These are phyloP conservation scores for Aurelia sp. DNA, from an alignment of 30 jellyfish, hydroid and myxozoan genomes.

Conservation along the genomic window DNA sequence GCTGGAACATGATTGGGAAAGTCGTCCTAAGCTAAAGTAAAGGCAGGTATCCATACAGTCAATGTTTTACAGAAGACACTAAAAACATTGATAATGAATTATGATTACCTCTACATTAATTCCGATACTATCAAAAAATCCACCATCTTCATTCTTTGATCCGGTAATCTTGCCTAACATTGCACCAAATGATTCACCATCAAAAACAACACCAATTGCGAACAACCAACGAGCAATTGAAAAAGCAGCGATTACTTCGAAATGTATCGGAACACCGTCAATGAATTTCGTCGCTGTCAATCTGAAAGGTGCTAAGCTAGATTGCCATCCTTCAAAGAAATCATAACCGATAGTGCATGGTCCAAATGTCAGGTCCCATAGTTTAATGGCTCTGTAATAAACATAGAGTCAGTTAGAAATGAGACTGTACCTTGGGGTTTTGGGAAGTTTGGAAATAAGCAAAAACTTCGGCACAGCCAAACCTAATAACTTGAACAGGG, in stretches of 20 bases:
- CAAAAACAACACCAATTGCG: conserved; percentile 96
- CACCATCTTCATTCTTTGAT: conserved; percentile 85
- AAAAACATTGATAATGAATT: too few species aligned
- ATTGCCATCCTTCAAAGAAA: conserved; percentile 77
- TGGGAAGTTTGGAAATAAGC: too few species aligned
- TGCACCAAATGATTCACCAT: conserved; percentile 96
- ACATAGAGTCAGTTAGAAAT: neutral
- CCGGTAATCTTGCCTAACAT: conserved; percentile 86
- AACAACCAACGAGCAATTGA: conserved; percentile 62
- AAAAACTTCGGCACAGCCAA: too few species aligned
- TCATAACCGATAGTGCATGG: conserved; percentile 80
- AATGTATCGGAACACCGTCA: conserved; percentile 91
- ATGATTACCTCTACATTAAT: conserved; percentile 81
- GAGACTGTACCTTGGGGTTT: too few species aligned
- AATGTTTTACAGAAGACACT: too few species aligned
- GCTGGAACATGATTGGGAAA: too few species aligned
- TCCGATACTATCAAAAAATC: conserved; percentile 88
- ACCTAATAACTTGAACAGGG: too few species aligned
- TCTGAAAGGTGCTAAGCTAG: conserved; percentile 81
- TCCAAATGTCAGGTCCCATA: conserved; percentile 87
- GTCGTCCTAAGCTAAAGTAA: too few species aligned
- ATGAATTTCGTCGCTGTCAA: conserved; percentile 80
- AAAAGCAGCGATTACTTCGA: conserved; percentile 72
- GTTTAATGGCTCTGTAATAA: conserved; percentile 79
- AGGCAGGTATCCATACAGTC: too few species aligned